phyloP scores from a whole-genome alignment of 2,113 vertebrate species.

The Sylvia atricapilla region DNA sequence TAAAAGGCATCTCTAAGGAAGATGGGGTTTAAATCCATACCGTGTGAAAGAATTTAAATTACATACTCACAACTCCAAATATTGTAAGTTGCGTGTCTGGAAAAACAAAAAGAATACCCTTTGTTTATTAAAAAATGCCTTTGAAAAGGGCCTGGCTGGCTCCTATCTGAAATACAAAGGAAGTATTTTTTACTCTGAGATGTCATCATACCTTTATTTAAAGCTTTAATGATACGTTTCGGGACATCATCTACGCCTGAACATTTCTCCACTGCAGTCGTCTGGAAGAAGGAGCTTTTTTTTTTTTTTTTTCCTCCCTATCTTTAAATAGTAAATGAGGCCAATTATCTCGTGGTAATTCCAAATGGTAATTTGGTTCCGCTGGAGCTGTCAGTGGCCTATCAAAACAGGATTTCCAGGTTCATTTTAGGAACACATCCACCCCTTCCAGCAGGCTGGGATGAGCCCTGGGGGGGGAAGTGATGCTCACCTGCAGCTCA shows the following conservation, averaged over 20 bases:
- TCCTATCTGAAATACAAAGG: background rate
- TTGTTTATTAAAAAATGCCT: background rate
- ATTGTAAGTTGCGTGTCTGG: background rate
- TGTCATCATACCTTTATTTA: constrained; percentile 47
- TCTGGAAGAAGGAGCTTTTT: background rate
- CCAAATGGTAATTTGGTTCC: background rate
- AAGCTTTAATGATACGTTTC: constrained; percentile 50
- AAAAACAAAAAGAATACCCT: background rate
- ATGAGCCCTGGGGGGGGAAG: background rate
- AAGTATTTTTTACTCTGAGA: background rate
- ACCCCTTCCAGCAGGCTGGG: background rate
- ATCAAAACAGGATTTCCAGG: background rate
- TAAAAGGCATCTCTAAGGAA: background rate
- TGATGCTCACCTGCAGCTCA: background rate
- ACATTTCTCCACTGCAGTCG: constrained; percentile 16
- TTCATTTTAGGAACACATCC: constrained; percentile 32
- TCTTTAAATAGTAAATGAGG: constrained; percentile 57
- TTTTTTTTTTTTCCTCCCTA: background rate
- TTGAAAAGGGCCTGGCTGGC: constrained; percentile 8
- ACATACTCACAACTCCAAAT: background rate
- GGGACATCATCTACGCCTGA: background rate
- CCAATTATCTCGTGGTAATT: constrained; percentile 43
- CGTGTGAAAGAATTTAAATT: constrained; percentile 8
- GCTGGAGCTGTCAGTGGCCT: background rate
- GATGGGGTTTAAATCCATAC: background rate